These are phyloP conservation scores for Acleris cristana DNA, from an alignment of 2,888 invertebrate species.

Conservation along the genomic window DNA sequence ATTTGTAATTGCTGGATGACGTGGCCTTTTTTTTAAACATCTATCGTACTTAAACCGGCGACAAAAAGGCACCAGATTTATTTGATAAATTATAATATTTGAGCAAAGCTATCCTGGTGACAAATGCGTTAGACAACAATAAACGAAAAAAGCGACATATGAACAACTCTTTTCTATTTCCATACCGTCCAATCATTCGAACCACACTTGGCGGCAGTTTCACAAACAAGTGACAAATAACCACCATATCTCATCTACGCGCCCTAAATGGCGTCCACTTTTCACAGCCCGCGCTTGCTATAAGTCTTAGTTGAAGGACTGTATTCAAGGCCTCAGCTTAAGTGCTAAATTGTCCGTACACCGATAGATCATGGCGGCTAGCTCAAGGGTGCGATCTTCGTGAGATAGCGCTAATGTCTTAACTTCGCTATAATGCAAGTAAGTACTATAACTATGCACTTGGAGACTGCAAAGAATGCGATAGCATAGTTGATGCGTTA, in stretches of 20 bases:
- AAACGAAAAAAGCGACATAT: background rate
- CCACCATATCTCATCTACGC: slow-evolving; percentile 17
- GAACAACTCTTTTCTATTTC: slow-evolving; percentile 1
- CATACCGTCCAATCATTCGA: slow-evolving; percentile 3
- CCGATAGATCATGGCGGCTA: slow-evolving; percentile 38
- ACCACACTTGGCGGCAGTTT: slow-evolving; percentile 15
- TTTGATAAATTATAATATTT: too few species aligned
- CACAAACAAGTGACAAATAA: slow-evolving; percentile 25
- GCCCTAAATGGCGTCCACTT: slow-evolving; percentile 22
- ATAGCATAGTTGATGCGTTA: slow-evolving; percentile 30
- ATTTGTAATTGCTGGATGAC: too few species aligned
- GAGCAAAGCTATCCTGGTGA: background rate
- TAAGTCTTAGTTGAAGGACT: slow-evolving; percentile 16
- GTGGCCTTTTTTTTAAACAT: too few species aligned
- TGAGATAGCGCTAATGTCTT: slow-evolving; percentile 46
- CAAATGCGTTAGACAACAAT: background rate
- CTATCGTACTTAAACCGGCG: too few species aligned
- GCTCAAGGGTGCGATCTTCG: slow-evolving; percentile 47
- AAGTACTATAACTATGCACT: slow-evolving; percentile 11
- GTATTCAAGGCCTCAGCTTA: slow-evolving; percentile 39
- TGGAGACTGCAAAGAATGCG: slow-evolving; percentile 25
- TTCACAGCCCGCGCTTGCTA: slow-evolving; percentile 14
- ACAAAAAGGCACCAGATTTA: too few species aligned
- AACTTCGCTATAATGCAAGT: slow-evolving; percentile 35
- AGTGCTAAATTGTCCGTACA: slow-evolving; percentile 43